These are phyloP conservation scores for Dolichoris vasculosae DNA, from an alignment of 1,140 invertebrate species.

Conservation along the genomic window DNA sequence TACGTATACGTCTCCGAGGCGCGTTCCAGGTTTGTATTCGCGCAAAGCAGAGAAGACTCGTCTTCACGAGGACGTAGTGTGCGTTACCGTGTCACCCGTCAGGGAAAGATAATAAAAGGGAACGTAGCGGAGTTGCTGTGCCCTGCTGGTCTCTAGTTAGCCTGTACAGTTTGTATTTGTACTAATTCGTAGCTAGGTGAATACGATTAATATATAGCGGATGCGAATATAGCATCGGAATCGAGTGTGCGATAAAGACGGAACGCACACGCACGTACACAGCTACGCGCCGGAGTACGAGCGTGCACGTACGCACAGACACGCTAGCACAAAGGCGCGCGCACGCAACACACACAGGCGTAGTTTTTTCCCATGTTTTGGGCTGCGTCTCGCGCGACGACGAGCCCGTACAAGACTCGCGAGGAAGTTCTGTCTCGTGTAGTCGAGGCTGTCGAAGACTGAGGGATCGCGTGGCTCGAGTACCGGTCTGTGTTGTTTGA, in stretches of 20 bases:
- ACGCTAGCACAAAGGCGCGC: not conserved
- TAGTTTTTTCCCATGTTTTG: conserved; percentile 45
- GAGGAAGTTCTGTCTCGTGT: conserved; percentile 26
- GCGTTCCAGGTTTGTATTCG: not conserved
- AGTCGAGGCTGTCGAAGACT: not conserved
- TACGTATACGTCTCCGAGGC: not conserved
- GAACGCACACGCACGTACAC: not conserved
- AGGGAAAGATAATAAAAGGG: not conserved
- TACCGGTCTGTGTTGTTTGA: conserved; percentile 13
- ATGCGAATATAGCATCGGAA: conserved; percentile 15
- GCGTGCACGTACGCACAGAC: not conserved
- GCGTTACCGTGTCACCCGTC: not conserved
- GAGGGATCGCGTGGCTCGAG: conserved; percentile 1
- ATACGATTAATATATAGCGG: not conserved
- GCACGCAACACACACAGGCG: not conserved
- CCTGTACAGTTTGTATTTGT: not conserved
- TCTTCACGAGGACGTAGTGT: not conserved
- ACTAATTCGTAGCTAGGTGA: not conserved
- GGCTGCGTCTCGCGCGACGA: conserved; percentile 41
- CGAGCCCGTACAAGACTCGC: conserved; percentile 31
- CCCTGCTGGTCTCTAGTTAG: not conserved
- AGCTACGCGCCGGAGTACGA: not conserved
- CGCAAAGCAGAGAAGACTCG: not conserved
- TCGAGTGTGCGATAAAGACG: not conserved
- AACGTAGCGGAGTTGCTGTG: too few species aligned